These are phyloP conservation scores for Phlogophora meticulosa DNA, from an alignment of 2,888 invertebrate species.

Conservation along the genomic window DNA sequence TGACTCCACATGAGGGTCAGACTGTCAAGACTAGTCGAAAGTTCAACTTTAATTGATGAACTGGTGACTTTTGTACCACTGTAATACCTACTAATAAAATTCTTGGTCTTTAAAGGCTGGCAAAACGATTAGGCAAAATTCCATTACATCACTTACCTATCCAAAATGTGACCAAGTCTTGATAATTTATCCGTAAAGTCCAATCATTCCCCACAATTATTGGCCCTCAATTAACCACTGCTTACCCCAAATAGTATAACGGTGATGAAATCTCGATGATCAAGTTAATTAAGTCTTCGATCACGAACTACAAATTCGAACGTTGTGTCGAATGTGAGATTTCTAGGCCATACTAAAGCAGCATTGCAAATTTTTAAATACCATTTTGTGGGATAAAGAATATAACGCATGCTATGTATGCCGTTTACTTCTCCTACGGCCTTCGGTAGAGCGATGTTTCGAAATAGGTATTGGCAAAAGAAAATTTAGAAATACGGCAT, in stretches of 20 bases:
- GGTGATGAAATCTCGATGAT: slow-evolving; percentile 67
- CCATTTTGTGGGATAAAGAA: slow-evolving; percentile 67
- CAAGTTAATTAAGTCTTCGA: slow-evolving; percentile 74
- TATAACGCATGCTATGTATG: slow-evolving; percentile 66
- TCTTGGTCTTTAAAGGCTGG: neutral
- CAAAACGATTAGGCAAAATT: slow-evolving; percentile 5
- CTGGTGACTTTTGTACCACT: slow-evolving; percentile 5
- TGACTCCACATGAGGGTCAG: slow-evolving; percentile 25
- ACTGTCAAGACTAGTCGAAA: slow-evolving; percentile 5
- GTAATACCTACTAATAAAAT: slow-evolving; percentile 4
- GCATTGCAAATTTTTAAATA: slow-evolving; percentile 81
- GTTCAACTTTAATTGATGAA: slow-evolving; percentile 1
- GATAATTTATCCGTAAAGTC: neutral
- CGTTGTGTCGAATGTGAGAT: slow-evolving; percentile 74
- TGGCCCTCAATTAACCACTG: slow-evolving; percentile 43
- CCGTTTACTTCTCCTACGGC: slow-evolving; percentile 65
- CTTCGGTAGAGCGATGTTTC: slow-evolving; percentile 65
- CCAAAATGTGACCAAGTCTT: slow-evolving; percentile 14
- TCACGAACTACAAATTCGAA: slow-evolving; percentile 69
- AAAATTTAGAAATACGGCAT: slow-evolving; percentile 63
- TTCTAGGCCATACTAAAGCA: slow-evolving; percentile 80
- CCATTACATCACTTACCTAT: neutral
- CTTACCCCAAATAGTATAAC: slow-evolving; percentile 51
- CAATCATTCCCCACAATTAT: slow-evolving; percentile 8
- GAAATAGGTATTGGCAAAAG: slow-evolving; percentile 59